A percentile compares a stretch with the other conserved stretches of the same genome.
These are phyloP conservation scores for Drosophila fulvimacula DNA, from an alignment of 2,888 invertebrate genomes.

Conservation along the genomic window DNA sequence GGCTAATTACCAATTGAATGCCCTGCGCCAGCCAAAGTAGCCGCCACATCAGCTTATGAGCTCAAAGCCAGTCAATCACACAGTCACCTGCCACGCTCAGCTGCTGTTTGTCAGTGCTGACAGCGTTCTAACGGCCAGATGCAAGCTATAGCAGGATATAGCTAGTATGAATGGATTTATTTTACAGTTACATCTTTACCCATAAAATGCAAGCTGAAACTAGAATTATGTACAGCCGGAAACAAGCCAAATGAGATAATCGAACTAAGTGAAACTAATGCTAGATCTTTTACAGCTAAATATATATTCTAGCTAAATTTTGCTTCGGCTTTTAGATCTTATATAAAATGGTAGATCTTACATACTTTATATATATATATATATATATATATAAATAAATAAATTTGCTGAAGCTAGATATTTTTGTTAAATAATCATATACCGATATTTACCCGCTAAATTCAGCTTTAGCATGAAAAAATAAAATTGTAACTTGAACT, in stretches of 20 bases:
- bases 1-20: slow-evolving; percentile 60
- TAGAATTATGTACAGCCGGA: neutral
- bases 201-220: neutral
- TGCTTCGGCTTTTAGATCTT: no score
- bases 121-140: neutral
- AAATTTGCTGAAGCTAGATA: no score
- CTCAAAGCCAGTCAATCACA: slow-evolving; percentile 25
- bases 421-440: no score
- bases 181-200: neutral
- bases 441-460: no score
- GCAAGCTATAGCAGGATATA: neutral
- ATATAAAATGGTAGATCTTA: no score
- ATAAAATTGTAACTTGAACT: no score
- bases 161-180: neutral
- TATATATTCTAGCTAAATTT: no score
- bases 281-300: neutral
- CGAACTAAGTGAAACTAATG: no score
- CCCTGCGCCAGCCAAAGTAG: slow-evolving; percentile 20
- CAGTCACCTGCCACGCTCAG: neutral
- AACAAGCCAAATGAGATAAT: neutral
- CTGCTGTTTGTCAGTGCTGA: neutral
- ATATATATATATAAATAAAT: no score
- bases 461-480: neutral
- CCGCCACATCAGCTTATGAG: slow-evolving; percentile 50
- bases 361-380: no score